Percentiles rank a stretch among this genome's conserved stretches.
Evolutionary conservation across 2,113 vertebrate genomes (phyloP).

Genomic region (Polypterus bichir): DNA sequence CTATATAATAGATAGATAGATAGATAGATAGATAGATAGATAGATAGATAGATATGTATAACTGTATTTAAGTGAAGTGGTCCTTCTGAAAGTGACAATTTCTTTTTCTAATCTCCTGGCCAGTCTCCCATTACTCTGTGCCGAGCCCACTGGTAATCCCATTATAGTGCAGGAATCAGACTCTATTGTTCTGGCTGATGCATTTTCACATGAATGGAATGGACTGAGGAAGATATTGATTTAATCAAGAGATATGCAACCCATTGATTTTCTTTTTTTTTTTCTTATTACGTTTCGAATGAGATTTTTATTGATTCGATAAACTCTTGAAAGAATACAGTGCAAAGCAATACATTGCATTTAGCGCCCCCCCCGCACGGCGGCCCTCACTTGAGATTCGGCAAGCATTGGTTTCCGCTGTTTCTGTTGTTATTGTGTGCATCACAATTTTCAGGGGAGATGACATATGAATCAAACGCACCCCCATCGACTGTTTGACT

Average conservation of each 20-base stretch:
- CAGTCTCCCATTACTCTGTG: slow-evolving; percentile 18
- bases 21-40: too few species aligned
- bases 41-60: too few species aligned
- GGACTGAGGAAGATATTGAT: slow-evolving; percentile 12
- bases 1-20: too few species aligned
- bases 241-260: slow-evolving; percentile 20
- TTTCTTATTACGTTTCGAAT: slow-evolving; percentile 15
- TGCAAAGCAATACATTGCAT: slow-evolving; percentile 1
- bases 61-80: slow-evolving; percentile 13
- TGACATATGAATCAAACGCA: not conserved
- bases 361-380: not conserved
- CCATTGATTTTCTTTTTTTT: slow-evolving; percentile 17
- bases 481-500: not conserved
- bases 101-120: slow-evolving; percentile 28
- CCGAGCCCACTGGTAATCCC: slow-evolving; percentile 28
- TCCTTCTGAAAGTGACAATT: slow-evolving; percentile 21
- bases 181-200: slow-evolving; percentile 15
- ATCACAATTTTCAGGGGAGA: not conserved
- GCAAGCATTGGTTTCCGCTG: not conserved
- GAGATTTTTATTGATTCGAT: slow-evolving; percentile 17
- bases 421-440: not conserved
- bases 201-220: slow-evolving; percentile 9
- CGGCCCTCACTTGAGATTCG: slow-evolving; percentile 5
- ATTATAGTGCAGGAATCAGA: slow-evolving; percentile 17
- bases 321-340: slow-evolving; percentile 1